A percentile compares a stretch with the other conserved stretches of the same genome.
Evolutionary conservation across 2,113 vertebrate species (phyloP).

Genomic region (Eulacestoma nigropectus): DNA sequence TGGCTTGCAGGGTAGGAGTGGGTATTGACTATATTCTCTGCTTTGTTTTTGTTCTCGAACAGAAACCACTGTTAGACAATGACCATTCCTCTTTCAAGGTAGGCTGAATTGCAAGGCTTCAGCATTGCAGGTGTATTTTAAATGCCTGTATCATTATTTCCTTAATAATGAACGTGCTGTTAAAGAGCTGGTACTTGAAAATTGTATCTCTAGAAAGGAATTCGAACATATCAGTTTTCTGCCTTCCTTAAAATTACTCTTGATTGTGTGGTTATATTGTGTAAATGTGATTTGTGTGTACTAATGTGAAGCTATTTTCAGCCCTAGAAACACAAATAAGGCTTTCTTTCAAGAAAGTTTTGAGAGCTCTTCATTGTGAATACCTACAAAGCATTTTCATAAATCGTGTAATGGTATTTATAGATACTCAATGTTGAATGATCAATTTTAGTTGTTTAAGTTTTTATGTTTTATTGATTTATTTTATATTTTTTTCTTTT

Average conservation of each 20-base stretch:
- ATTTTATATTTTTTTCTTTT: neutral
- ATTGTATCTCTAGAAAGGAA: constrained; percentile 12
- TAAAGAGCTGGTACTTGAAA: constrained; percentile 66
- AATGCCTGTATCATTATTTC: constrained; percentile 46
- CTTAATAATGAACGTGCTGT: constrained; percentile 28
- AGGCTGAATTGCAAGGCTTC: constrained; percentile 64
- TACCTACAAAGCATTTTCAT: neutral
- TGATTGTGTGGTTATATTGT: neutral
- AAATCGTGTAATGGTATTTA: neutral
- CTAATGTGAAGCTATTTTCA: neutral
- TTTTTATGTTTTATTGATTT: constrained; percentile 1
- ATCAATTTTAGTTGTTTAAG: neutral
- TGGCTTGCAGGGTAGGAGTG: constrained; percentile 58
- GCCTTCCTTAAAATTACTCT: constrained; percentile 1
- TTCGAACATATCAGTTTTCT: neutral
- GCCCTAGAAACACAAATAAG: neutral
- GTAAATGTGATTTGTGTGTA: constrained; percentile 13
- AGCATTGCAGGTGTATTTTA: constrained; percentile 42
- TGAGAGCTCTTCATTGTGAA: neutral
- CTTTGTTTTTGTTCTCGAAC: constrained; percentile 62
- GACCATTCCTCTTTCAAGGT: constrained; percentile 64
- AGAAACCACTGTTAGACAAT: constrained; percentile 61
- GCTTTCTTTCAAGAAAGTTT: neutral
- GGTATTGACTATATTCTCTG: constrained; percentile 65
- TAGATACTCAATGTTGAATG: neutral